These are phyloP conservation scores for Todiramphus saurophagus DNA, from an alignment of 2,113 vertebrate species.

Conservation along the genomic window DNA sequence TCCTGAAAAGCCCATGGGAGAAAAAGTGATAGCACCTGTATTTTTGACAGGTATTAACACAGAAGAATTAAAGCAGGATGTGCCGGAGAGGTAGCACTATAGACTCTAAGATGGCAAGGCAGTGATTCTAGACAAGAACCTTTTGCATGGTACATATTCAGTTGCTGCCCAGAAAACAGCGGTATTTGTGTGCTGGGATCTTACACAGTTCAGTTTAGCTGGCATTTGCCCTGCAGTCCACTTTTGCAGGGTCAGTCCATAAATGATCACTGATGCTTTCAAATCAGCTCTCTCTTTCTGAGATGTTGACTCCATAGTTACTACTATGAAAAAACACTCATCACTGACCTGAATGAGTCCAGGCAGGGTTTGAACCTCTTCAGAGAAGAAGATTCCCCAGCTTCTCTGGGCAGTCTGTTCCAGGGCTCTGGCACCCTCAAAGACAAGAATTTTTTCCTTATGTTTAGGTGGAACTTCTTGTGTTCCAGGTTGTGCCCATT, in stretches of 20 bases:
- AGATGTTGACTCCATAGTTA: not conserved
- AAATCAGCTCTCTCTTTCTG: not conserved
- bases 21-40: not conserved
- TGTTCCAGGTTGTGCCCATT: not conserved
- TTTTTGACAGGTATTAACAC: not conserved
- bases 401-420: not conserved
- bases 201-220: not conserved
- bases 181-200: not conserved
- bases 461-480: not conserved
- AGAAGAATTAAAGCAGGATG: not conserved
- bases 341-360: not conserved
- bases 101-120: not conserved
- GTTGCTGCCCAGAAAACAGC: accelerated
- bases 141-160: not conserved
- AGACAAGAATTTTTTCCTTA: not conserved
- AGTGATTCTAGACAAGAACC: not conserved
- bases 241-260: not conserved
- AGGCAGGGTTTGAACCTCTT: not conserved
- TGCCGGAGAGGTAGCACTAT: not conserved
- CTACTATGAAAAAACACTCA: not conserved
- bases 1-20: not conserved
- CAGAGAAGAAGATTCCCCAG: not conserved
- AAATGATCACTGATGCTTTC: not conserved
- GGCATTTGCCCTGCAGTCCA: not conserved
- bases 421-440: not conserved